Evolutionary conservation across 2,888 invertebrate species (phyloP).

Genomic region (Agrochola lota): DNA sequence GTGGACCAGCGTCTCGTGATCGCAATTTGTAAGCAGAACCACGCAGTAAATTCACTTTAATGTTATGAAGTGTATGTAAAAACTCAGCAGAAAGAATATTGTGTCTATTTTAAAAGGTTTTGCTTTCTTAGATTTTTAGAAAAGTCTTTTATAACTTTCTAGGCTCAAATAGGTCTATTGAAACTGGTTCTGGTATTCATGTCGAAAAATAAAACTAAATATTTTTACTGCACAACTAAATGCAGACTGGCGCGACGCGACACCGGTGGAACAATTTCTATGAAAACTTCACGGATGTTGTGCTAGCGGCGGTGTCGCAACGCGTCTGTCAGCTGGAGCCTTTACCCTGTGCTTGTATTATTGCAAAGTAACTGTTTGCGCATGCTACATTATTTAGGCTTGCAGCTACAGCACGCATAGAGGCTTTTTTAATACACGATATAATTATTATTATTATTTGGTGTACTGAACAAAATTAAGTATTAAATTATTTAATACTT

Average conservation of each 20-base stretch:
- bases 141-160: neutral
- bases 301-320: too few species aligned
- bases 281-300: too few species aligned
- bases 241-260: too few species aligned
- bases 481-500: too few species aligned
- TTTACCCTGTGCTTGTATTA: too few species aligned
- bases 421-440: neutral
- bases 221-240: neutral
- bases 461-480: neutral
- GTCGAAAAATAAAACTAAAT: neutral
- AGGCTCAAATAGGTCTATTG: neutral
- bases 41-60: slow-evolving; percentile 52
- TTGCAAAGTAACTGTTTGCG: neutral
- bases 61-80: slow-evolving; percentile 50
- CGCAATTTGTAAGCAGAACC: slow-evolving; percentile 67
- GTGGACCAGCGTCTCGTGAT: slow-evolving; percentile 58
- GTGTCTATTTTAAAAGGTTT: neutral
- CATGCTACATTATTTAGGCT: neutral
- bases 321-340: too few species aligned
- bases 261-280: too few species aligned
- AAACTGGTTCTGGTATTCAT: neutral
- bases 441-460: neutral
- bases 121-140: neutral
- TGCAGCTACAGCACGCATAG: neutral
- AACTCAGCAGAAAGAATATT: slow-evolving; percentile 28